A percentile compares a stretch with the other conserved stretches of the same genome.
Conservation (phyloP, 1,140 invertebrate species). For the Drosophila ananassae region DNA sequence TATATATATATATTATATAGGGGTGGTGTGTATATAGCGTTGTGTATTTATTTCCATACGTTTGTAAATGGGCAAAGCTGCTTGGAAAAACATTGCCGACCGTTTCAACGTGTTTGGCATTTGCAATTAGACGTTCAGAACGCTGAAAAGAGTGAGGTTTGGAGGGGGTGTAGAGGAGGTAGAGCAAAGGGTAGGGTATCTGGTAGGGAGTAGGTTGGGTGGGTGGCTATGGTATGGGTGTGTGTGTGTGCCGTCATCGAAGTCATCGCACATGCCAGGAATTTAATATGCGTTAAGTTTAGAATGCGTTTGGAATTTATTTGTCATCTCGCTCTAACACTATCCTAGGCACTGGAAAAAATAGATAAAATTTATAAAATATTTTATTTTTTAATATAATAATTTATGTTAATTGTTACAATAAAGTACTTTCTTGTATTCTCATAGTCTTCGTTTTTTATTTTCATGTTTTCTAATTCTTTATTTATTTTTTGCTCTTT, state of each 20-base stretch:
- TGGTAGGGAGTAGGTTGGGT: conserved; percentile 2
- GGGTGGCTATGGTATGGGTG: conserved; percentile 25
- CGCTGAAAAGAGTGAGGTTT: background rate
- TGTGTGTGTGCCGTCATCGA: conserved; percentile 61
- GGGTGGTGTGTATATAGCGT: background rate
- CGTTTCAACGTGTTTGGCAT: conserved; percentile 69
- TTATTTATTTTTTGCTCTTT: conserved; percentile 10
- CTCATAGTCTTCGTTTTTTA: background rate
- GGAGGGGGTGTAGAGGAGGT: conserved; percentile 12
- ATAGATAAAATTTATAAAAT: conserved; percentile 6
- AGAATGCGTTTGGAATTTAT: conserved; percentile 77
- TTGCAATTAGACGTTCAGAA: conserved; percentile 66
- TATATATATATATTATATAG: conserved; percentile 1
- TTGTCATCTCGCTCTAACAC: conserved; percentile 14
- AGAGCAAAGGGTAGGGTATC: conserved; percentile 18
- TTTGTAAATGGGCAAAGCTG: conserved; percentile 63
- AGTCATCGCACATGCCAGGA: conserved; percentile 60
- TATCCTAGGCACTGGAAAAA: background rate
- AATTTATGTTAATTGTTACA: background rate
- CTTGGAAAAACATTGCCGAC: conserved; percentile 51
- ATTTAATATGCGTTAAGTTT: conserved; percentile 60
- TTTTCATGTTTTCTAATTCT: background rate
- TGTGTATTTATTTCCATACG: conserved; percentile 6
- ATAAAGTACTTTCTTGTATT: background rate
- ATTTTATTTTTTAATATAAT: background rate